phyloP scores from a whole-genome alignment of 2,888 invertebrate species.

The Ethmia dodecea region DNA sequence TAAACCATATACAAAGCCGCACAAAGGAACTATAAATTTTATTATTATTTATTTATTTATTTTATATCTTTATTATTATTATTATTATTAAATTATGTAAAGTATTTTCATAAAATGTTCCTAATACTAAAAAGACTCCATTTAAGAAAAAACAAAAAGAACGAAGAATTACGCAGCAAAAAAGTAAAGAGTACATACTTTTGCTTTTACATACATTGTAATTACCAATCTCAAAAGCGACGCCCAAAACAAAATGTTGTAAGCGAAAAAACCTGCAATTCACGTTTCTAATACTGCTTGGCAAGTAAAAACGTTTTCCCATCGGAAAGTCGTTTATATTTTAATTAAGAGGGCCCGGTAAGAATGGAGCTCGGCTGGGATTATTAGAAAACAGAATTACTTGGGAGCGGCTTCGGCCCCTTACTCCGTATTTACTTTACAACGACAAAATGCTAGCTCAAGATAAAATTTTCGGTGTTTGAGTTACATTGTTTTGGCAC shows the following conservation, averaged over 20 bases:
- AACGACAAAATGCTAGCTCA: background rate
- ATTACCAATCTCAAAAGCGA: too few species aligned
- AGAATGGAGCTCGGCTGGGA: constrained; percentile 37
- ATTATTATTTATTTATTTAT: too few species aligned
- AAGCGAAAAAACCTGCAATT: constrained; percentile 28
- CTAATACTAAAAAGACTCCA: too few species aligned
- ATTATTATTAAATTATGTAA: too few species aligned
- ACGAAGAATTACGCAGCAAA: too few species aligned
- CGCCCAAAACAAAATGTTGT: background rate
- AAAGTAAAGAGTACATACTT: too few species aligned
- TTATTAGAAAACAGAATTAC: constrained; percentile 52
- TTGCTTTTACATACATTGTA: too few species aligned
- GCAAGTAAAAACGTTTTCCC: constrained; percentile 20
- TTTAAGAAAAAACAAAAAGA: too few species aligned
- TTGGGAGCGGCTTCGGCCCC: constrained; percentile 19
- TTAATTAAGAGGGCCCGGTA: constrained; percentile 50
- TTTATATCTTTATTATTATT: too few species aligned
- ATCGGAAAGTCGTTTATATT: constrained; percentile 58
- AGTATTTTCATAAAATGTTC: too few species aligned
- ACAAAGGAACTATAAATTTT: too few species aligned
- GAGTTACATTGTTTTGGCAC: constrained; percentile 2
- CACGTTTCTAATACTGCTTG: constrained; percentile 31
- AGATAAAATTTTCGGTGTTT: background rate
- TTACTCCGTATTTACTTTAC: constrained; percentile 26
- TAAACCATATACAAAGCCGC: too few species aligned